Evolutionary conservation across 2,797 vertebrate genomes (phyloP).

Genomic region (Paratrypauchen microcephalus): DNA sequence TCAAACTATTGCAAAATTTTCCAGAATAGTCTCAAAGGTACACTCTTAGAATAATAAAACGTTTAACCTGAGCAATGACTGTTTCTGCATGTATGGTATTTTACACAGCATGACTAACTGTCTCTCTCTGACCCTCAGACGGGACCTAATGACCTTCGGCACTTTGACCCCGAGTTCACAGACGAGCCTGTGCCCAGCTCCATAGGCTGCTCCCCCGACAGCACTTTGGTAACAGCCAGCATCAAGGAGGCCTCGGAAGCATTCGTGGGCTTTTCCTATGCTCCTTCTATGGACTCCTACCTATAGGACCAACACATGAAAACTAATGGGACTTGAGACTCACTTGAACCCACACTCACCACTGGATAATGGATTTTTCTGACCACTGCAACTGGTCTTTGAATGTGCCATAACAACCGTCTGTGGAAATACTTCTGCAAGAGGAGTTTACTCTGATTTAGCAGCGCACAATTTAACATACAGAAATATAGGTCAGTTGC

Average conservation of each 20-base stretch:
- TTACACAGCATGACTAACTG: slow-evolving; percentile 41
- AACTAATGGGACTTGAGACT: slow-evolving; percentile 52
- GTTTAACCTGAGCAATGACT: too few species aligned
- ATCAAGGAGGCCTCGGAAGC: slow-evolving; percentile 94
- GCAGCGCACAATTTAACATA: slow-evolving; percentile 62
- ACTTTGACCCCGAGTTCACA: slow-evolving; percentile 98
- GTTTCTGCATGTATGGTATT: slow-evolving; percentile 9
- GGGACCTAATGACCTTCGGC: slow-evolving; percentile 91
- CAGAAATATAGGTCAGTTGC: slow-evolving; percentile 41
- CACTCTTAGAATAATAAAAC: background rate
- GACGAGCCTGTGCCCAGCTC: slow-evolving; percentile 96
- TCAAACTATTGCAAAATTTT: background rate
- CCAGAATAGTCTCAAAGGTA: background rate
- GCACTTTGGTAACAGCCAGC: slow-evolving; percentile 89
- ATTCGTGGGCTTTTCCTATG: slow-evolving; percentile 95
- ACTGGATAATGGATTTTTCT: slow-evolving; percentile 41
- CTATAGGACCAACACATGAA: slow-evolving; percentile 69
- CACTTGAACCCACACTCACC: slow-evolving; percentile 54
- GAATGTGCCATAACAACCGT: slow-evolving; percentile 25
- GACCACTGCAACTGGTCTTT: slow-evolving; percentile 36
- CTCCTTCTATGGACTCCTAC: slow-evolving; percentile 89
- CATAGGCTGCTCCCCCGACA: slow-evolving; percentile 94
- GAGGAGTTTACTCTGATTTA: slow-evolving; percentile 39
- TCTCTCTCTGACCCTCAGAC: slow-evolving; percentile 73
- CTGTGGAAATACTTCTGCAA: slow-evolving; percentile 35